Evolutionary conservation across 1,140 invertebrate species (phyloP), one percentile per base, ranked within the genome.

Genomic region (Alviniconcha marisindica): DNA sequence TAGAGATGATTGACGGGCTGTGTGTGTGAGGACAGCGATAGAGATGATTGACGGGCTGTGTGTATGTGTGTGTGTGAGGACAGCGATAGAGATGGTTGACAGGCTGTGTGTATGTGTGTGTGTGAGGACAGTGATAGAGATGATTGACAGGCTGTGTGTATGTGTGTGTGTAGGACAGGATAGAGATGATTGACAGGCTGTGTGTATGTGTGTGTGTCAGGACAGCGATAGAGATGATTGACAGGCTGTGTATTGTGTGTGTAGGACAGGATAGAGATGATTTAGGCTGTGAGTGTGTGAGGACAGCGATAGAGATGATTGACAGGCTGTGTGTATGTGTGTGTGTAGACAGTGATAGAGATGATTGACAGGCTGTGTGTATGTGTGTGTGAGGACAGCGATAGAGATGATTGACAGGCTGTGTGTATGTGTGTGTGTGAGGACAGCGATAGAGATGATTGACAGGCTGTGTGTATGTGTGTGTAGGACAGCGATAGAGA

Each of bases 181-280:
- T 99, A 88, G 97, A 98, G 91, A 98, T 98, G 0, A 96, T 99
- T 0, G 97, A 98, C 91, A 95, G 96, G 86, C 93, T 99, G n/a
- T n/a, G 4, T 4, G 14, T 60, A 24, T 60, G 3, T 71, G 12
- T 36, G 10, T 71, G 2, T 86, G 85, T 83, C 82, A 94, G 94
- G 83, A 95, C 96, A 56, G 97, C 98, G 2, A 94, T 99, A 88
- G 97, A 98, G 91, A 98, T 98, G 0, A 96, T 99, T 0, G 97
- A 98, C 91, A 95, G 96, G 86, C 93, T 99, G n/a, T 4, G 14
- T 60, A 24, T 60, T 71, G 12, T 36, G 10, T 71, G 2, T 86
- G 85, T 83, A 94, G 94, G 83, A 95, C 96, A 56, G 97, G 2
- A 94, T 99, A 88, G 97, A 98, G 91, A 98, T 98, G 0, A 96